Evolutionary conservation across 2,113 vertebrate species (phyloP).

Genomic region (Petromus typicus): DNA sequence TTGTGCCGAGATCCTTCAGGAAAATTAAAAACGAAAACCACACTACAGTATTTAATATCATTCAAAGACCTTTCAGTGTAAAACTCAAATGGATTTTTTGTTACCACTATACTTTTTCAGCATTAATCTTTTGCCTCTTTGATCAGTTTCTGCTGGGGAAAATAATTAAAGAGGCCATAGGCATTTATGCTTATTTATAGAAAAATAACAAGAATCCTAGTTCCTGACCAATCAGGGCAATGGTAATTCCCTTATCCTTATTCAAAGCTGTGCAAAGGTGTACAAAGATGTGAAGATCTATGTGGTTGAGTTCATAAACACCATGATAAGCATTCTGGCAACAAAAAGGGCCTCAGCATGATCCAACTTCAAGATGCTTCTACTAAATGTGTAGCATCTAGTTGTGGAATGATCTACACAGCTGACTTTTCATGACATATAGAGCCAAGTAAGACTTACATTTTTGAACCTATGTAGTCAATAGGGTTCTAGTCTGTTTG

Average conservation of each 20-base stretch:
- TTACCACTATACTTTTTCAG: background rate
- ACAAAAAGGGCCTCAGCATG: background rate
- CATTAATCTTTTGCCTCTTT: constrained; percentile 63
- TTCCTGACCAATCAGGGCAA: background rate
- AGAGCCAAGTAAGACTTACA: constrained; percentile 43
- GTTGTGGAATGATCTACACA: background rate
- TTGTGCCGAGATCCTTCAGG: background rate
- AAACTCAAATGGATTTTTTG: constrained; percentile 60
- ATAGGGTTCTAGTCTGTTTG: background rate
- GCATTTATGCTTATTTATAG: background rate
- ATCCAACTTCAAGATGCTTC: background rate
- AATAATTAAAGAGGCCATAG: constrained; percentile 4
- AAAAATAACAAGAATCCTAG: background rate
- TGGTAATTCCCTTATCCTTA: background rate
- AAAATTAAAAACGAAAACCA: constrained; percentile 51
- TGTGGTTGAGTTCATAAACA: background rate
- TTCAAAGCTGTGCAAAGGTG: background rate
- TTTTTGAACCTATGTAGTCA: constrained; percentile 48
- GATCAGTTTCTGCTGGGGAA: constrained; percentile 1
- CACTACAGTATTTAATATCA: constrained; percentile 43
- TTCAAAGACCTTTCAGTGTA: constrained; percentile 58
- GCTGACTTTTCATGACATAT: constrained; percentile 48
- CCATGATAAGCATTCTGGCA: background rate
- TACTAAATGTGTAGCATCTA: background rate
- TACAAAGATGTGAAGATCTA: background rate